These are phyloP conservation scores for Xestia ashworthii DNA, from an alignment of 2,888 invertebrate genomes.

Conservation along the genomic window DNA sequence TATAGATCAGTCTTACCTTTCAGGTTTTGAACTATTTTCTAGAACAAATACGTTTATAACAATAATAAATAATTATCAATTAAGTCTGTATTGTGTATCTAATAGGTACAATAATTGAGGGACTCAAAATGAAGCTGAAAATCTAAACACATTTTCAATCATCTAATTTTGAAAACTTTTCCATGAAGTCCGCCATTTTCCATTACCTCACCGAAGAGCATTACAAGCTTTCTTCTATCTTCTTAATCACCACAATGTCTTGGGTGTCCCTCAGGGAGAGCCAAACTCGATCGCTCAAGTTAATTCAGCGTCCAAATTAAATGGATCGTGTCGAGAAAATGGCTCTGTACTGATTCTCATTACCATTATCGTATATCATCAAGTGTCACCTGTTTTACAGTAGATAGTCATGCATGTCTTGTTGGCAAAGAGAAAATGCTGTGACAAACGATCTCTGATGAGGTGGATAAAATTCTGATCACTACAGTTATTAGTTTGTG, in stretches of 20 bases:
- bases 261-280: constrained; percentile 34
- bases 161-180: not conserved
- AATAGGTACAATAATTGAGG: not conserved
- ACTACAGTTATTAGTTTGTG: not conserved
- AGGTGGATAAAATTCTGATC: constrained; percentile 16
- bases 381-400: constrained; percentile 35
- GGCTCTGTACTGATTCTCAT: constrained; percentile 49
- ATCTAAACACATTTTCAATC: not conserved
- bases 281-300: constrained; percentile 47
- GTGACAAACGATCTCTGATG: constrained; percentile 37
- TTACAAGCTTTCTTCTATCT: constrained; percentile 30
- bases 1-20: not conserved
- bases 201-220: not conserved
- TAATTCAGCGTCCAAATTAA: constrained; percentile 55
- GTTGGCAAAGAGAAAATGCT: constrained; percentile 30
- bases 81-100: not conserved
- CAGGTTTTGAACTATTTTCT: not conserved
- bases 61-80: not conserved
- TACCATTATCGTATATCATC: constrained; percentile 51
- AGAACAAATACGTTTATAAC: not conserved
- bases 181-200: not conserved
- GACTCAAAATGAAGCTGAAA: not conserved
- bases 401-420: not conserved
- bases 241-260: constrained; percentile 20
- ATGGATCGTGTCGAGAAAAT: constrained; percentile 50